Percentiles rank a stretch among this genome's conserved stretches.
phyloP scores from a whole-genome alignment of 2,113 vertebrate species.

The Sebastes schlegelii region DNA sequence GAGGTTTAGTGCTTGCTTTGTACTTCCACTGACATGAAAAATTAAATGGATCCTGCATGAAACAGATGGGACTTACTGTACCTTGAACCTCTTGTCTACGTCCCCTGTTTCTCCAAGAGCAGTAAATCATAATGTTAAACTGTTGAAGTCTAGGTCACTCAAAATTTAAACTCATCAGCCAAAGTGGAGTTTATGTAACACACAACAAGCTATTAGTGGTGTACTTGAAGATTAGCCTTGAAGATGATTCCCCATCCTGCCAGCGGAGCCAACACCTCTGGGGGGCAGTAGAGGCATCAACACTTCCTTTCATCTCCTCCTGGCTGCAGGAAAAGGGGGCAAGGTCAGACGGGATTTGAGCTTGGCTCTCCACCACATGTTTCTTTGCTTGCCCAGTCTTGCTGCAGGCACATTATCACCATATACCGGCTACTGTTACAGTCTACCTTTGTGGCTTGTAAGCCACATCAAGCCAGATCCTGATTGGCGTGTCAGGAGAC shows the following conservation, averaged over 20 bases:
- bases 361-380: constrained; percentile 77
- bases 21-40: constrained; percentile 67
- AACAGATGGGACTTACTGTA: constrained; percentile 43
- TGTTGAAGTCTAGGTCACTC: constrained; percentile 19
- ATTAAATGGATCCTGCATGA: constrained; percentile 59
- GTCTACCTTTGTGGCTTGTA: constrained; percentile 61
- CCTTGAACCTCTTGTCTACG: constrained; percentile 27
- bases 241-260: constrained; percentile 55
- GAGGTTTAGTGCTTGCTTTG: constrained; percentile 55
- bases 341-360: constrained; percentile 82
- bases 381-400: constrained; percentile 71
- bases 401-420: constrained; percentile 78
- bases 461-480: constrained; percentile 45
- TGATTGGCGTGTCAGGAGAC: constrained; percentile 56
- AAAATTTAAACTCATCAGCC: constrained; percentile 19
- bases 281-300: constrained; percentile 74
- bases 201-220: constrained; percentile 43
- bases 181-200: constrained; percentile 47
- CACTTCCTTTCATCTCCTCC: constrained; percentile 68
- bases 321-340: constrained; percentile 66
- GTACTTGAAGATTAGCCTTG: constrained; percentile 62
- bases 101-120: constrained; percentile 28
- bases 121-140: constrained; percentile 47
- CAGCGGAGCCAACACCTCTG: constrained; percentile 64
- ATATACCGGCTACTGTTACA: constrained; percentile 74